These are phyloP conservation scores for Barypeithes pellucidus DNA, from an alignment of 2,888 invertebrate genomes.

Conservation along the genomic window DNA sequence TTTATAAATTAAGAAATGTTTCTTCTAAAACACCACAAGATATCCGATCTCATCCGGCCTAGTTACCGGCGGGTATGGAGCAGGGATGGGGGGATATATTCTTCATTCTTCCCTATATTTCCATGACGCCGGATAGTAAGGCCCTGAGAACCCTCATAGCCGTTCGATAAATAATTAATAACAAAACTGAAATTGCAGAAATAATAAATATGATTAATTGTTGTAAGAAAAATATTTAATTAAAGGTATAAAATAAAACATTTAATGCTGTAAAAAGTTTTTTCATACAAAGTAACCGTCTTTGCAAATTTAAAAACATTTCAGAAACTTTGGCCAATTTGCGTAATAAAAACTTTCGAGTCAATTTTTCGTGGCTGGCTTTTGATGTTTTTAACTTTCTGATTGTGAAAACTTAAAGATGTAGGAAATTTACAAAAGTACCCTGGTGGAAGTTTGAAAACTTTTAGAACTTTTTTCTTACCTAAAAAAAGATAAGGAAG, in stretches of 20 bases:
- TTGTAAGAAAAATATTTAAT: conserved; percentile 7
- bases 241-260: conserved; percentile 40
- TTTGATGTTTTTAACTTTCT: conserved; percentile 49
- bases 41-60: too few species aligned
- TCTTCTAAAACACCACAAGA: too few species aligned
- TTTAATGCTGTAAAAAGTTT: conserved; percentile 20
- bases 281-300: conserved; percentile 32
- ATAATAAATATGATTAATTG: conserved; percentile 1
- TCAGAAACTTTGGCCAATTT: conserved; percentile 43
- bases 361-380: conserved; percentile 50
- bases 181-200: too few species aligned
- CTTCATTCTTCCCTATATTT: too few species aligned
- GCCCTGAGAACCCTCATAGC: too few species aligned
- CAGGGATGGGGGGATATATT: too few species aligned
- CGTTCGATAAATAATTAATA: too few species aligned
- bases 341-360: conserved; percentile 47
- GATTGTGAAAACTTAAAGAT: conserved; percentile 47
- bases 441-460: conserved; percentile 46
- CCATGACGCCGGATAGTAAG: too few species aligned
- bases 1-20: too few species aligned
- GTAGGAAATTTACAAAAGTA: conserved; percentile 48
- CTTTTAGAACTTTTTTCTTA: conserved; percentile 5
- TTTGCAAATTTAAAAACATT: conserved; percentile 42
- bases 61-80: too few species aligned
- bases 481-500: conserved; percentile 3